phyloP scores from a whole-genome alignment of 2,113 vertebrate species.

The Crocuta crocuta region DNA sequence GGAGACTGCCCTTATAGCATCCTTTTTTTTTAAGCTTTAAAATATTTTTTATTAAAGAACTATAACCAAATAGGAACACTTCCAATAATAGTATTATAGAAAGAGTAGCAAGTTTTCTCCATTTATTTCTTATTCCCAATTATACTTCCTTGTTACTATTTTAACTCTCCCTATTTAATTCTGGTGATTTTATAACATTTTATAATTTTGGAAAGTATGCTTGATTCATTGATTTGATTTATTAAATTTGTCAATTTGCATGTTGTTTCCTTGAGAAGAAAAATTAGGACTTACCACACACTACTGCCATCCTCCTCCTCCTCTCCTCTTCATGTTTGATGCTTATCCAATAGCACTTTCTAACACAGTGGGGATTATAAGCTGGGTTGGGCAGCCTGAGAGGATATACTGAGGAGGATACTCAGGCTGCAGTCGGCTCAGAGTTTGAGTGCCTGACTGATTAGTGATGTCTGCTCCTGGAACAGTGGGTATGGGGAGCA shows the following conservation, averaged over 20 bases:
- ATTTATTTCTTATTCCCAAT: neutral
- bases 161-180: neutral
- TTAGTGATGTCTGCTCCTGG: neutral
- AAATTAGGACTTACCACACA: neutral
- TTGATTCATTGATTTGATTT: neutral
- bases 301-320: neutral
- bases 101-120: neutral
- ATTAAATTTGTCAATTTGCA: neutral
- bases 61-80: neutral
- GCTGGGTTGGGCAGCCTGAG: neutral
- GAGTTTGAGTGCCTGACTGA: neutral
- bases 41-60: neutral
- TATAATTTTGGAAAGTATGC: neutral
- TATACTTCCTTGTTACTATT: neutral
- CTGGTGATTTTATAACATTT: neutral
- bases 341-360: neutral
- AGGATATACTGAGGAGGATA: fast-evolving
- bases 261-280: slow-evolving; percentile 27
- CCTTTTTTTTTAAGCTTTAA: no score
- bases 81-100: neutral
- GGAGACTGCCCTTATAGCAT: neutral
- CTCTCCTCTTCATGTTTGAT: neutral
- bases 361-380: neutral
- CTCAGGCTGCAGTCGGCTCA: neutral
- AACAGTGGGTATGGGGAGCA: neutral